Base-by-base conservation (phyloP, 2,888 invertebrate genomes). In the Caenorhabditis panamensis region DNA sequence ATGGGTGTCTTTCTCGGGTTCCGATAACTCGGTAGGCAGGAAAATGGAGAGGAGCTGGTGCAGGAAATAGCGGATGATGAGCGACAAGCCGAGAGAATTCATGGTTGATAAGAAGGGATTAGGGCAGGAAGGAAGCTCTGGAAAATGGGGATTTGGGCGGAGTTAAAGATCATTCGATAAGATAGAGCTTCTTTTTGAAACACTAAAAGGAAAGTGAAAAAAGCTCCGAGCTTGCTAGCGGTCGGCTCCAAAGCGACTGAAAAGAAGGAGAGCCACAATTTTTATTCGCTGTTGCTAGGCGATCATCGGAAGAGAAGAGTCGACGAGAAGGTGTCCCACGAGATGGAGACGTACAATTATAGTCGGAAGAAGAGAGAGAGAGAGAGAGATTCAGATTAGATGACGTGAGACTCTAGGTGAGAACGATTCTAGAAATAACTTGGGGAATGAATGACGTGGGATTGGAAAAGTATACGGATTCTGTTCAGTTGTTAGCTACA, bases 31-130 rank as follows among this genome's bases (percentile, higher is more conserved):
- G 18, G 4, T 26, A n/a, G 54, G 28, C 6, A n/a, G 28, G 16
- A 54, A n/a, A n/a, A 28, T 28, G n/a, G 54, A 11, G 54, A 28
- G 28, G 2, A 54, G 54, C n/a, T 54, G 54, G n/a, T 28, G 54
- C 54, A 54, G 54, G 54, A 54, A 54, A 22, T 54, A 28, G 54
- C 54, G 54, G n/a, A 54, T 28, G 54, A 54, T 54, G 54, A 54
- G 54, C n/a, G 54, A 18, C 54, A 54, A 54, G 16, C 26, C 54
- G 28, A 54, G 28, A 28, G 54, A 54, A 26, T 53, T 53, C 51
- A 53, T 53, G 16, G 18, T n/a, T 24, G 51, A 22, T 22, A 49
- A 9, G 31, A 31, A 31, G 41, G 16, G 41, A 41, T 41, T 41
- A 41, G 41, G 41, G 41, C 6, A 41, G 13, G 41, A 11, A 41